Base-by-base conservation (phyloP, 1,140 invertebrate genomes). In the Euwallacea fornicatus region DNA sequence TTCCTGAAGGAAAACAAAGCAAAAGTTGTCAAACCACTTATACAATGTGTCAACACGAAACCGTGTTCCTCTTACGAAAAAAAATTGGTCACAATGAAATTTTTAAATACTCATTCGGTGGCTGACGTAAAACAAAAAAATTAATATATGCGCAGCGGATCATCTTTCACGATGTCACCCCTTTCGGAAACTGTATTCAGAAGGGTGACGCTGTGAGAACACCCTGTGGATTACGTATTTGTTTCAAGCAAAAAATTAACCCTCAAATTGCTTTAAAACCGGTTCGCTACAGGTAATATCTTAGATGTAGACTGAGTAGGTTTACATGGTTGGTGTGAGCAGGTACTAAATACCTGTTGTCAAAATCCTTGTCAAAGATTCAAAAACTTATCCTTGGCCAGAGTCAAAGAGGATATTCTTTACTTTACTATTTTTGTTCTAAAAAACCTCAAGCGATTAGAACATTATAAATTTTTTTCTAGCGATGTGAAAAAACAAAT, bases 121-220 rank as follows among this genome's bases (percentile, higher is more conserved):
- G 15, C 50, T 53, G 50, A 33, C 4, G 21, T 53, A 53, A 53
- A 53, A 53, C 50, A 53, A n/a, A n/a, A 33, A 58, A 58, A 58
- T 11, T 16, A 33, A 13, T 33, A 3, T 58, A 58, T 58, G 55
- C 15, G 13, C 46, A 11, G 46, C 46, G 21, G 55, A 33, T 58
- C 55, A 58, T 58, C 55, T 58, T 58, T 46, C 63, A 66, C 65
- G 72, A 73, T 72, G 69, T 72, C 71, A 56, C 58, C 56, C 60
- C 65, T 47, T 72, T 16, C 21, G 44, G 41, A 47, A 41, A 61
- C 59, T 61, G 41, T 61, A 41, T 41, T 42, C 58, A 47, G 65
- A 69, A 66, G 69, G 70, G 73, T 66, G 66, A 56, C 43, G 61
- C 53, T 75, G 73, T 77, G 75, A 77, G 44, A 63, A 63, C 55